Evolutionary conservation across 64 coral and sea anemone genomes (phyloP).

Genomic region (Dendrophyllia cribrosa): DNA sequence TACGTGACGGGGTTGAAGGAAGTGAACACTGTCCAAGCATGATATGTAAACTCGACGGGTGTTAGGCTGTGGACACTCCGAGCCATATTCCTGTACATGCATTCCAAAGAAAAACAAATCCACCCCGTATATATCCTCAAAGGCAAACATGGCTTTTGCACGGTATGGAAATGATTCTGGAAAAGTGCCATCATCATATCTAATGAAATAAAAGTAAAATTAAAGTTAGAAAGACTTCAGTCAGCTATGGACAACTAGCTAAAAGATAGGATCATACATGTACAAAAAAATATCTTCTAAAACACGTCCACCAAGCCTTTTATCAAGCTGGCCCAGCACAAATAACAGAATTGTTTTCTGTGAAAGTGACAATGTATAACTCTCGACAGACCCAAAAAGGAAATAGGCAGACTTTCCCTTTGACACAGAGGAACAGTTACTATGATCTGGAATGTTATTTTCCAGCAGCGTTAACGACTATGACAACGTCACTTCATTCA

Average conservation of each 20-base stretch:
- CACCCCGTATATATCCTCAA: constrained; percentile 95
- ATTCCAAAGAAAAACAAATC: constrained; percentile 99
- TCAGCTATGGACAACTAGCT: too few relatives aligned
- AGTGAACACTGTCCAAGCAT: constrained; percentile 98
- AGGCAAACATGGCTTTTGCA: constrained; percentile 97
- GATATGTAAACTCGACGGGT: constrained; percentile 97
- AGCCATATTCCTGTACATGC: constrained; percentile 99
- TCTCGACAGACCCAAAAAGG: constrained; percentile 7
- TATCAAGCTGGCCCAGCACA: too few relatives aligned
- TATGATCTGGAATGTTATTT: too few relatives aligned
- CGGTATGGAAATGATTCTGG: constrained; percentile 94
- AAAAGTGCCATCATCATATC: constrained; percentile 86
- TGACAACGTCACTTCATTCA: background rate
- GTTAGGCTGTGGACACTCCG: constrained; percentile 90
- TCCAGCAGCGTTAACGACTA: constrained; percentile 25
- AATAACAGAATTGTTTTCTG: too few relatives aligned
- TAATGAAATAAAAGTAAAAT: background rate
- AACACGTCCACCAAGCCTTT: too few relatives aligned
- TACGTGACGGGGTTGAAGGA: constrained; percentile 85
- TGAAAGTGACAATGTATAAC: background rate
- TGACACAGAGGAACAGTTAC: constrained; percentile 34
- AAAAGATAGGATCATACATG: too few relatives aligned
- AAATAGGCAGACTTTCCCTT: constrained; percentile 30
- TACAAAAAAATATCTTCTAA: too few relatives aligned
- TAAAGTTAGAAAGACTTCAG: background rate